These are phyloP conservation scores for Eupleurogrammus muticus DNA, from an alignment of 2,797 vertebrate species.

Conservation along the genomic window DNA sequence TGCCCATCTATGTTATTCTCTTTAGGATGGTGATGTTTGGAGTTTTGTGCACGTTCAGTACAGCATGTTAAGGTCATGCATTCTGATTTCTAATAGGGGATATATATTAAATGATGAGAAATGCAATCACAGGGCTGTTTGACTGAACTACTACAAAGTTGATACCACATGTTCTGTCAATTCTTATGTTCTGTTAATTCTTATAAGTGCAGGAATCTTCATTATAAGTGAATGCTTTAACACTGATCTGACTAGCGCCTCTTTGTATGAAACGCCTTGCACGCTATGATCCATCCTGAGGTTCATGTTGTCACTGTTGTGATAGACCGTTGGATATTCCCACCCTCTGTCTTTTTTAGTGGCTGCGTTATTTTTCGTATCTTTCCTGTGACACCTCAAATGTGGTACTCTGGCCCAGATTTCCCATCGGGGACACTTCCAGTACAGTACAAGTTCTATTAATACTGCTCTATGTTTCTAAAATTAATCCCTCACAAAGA, in stretches of 20 bases:
- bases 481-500: constrained; percentile 24
- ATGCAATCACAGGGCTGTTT: neutral
- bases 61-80: too few relatives aligned
- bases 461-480: constrained; percentile 47
- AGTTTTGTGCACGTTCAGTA: too few relatives aligned
- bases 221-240: neutral
- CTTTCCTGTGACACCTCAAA: constrained; percentile 25
- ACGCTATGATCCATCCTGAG: neutral
- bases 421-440: constrained; percentile 30
- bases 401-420: constrained; percentile 38
- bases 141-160: neutral
- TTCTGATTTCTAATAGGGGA: too few relatives aligned
- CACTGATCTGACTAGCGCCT: neutral
- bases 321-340: neutral
- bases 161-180: neutral
- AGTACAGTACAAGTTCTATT: constrained; percentile 41
- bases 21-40: too few relatives aligned
- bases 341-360: constrained; percentile 10
- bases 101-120: too few relatives aligned
- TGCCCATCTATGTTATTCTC: neutral
- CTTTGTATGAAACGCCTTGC: neutral
- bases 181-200: too few relatives aligned
- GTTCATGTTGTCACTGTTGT: neutral
- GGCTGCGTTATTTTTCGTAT: constrained; percentile 26
- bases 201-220: neutral